phyloP scores from a whole-genome alignment of 2,888 invertebrate genomes.

The Oegoconia quadripuncta region DNA sequence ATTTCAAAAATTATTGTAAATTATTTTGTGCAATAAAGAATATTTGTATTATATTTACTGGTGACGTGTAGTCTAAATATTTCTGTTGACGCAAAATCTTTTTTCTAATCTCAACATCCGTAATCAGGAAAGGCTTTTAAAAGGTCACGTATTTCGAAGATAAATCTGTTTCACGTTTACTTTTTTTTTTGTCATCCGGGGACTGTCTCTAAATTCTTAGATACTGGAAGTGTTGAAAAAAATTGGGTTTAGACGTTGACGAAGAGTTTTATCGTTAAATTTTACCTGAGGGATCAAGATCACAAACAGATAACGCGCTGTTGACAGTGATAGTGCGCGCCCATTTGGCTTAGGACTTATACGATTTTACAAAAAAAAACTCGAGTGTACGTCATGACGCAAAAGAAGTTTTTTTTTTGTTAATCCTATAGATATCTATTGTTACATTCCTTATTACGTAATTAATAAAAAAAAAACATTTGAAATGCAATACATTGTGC shows the following conservation, averaged over 20 bases:
- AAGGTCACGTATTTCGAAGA: constrained; percentile 24
- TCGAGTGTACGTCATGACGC: not conserved
- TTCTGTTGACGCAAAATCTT: too few relatives aligned
- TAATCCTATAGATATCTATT: not conserved
- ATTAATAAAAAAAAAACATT: too few relatives aligned
- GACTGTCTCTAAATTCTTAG: constrained; percentile 14
- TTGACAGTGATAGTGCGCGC: constrained; percentile 20
- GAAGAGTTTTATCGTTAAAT: constrained; percentile 11
- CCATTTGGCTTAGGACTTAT: too few relatives aligned
- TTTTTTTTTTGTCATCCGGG: constrained; percentile 23
- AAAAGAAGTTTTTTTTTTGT: not conserved
- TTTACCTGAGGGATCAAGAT: constrained; percentile 5
- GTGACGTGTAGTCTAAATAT: too few relatives aligned
- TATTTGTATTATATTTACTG: too few relatives aligned
- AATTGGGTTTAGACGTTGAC: constrained; percentile 20
- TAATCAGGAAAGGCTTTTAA: constrained; percentile 26
- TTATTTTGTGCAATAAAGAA: too few relatives aligned
- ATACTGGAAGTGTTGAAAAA: constrained; percentile 30
- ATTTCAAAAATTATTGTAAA: too few relatives aligned
- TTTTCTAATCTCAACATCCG: too few relatives aligned
- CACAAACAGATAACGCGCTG: constrained; percentile 8
- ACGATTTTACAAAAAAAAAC: too few relatives aligned
- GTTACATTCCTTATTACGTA: not conserved
- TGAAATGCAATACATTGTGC: too few relatives aligned
- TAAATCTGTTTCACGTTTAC: constrained; percentile 22